Evolutionary conservation across 2,113 vertebrate genomes (phyloP).

Genomic region (Nettapus auritus): DNA sequence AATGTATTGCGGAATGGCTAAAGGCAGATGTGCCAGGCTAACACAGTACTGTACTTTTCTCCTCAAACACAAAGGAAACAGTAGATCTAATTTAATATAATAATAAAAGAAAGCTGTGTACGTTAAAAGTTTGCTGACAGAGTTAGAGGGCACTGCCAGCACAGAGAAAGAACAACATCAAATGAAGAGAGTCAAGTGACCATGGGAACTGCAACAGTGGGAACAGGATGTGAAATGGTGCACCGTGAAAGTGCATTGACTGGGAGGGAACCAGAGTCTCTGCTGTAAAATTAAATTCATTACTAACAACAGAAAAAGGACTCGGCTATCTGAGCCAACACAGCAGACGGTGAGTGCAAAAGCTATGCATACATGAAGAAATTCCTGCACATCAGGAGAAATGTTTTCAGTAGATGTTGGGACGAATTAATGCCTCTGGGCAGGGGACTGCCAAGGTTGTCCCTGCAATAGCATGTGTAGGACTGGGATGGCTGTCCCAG

Average conservation of each 20-base stretch:
- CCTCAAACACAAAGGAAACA: not conserved
- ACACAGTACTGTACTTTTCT: not conserved
- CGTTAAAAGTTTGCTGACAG: fast-evolving
- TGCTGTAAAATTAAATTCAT: not conserved
- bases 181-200: not conserved
- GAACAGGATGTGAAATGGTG: not conserved
- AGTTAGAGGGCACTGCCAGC: not conserved
- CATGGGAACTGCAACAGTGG: not conserved
- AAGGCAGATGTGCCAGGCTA: not conserved
- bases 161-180: not conserved
- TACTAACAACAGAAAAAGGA: not conserved
- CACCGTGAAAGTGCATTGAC: not conserved
- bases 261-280: fast-evolving
- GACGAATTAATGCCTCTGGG: not conserved
- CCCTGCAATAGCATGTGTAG: not conserved
- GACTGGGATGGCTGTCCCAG: not conserved
- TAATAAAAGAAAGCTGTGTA: not conserved
- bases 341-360: not conserved
- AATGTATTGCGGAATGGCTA: not conserved
- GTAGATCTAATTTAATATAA: not conserved
- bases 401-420: not conserved
- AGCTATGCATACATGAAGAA: not conserved
- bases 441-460: not conserved
- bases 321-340: not conserved
- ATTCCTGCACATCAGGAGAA: not conserved